A percentile compares a stretch with the other conserved stretches of the same genome.
Evolutionary conservation across 2,888 invertebrate species (phyloP).

Genomic region (Mellilla xanthometata): DNA sequence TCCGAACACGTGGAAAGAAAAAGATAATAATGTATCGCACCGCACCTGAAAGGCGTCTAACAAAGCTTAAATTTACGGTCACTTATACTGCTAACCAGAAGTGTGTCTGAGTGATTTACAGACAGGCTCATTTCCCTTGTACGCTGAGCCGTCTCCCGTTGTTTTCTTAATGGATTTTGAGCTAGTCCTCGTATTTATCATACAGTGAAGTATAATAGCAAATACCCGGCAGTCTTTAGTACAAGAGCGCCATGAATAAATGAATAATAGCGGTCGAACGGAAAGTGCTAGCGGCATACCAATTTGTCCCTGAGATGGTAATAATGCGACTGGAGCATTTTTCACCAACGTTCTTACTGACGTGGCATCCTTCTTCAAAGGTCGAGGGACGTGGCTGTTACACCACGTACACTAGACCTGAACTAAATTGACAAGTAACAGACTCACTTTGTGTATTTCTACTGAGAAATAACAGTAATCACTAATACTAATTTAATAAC

Average conservation of each 20-base stretch:
- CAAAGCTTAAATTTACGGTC: slow-evolving; percentile 22
- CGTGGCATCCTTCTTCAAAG: slow-evolving; percentile 59
- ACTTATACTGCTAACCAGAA: slow-evolving; percentile 11
- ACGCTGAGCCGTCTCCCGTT: slow-evolving; percentile 26
- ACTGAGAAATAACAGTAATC: no score
- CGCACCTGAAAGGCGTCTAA: slow-evolving; percentile 9
- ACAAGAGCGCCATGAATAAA: slow-evolving; percentile 73
- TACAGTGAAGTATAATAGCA: slow-evolving; percentile 45
- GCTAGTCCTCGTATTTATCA: slow-evolving; percentile 31
- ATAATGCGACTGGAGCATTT: slow-evolving; percentile 71
- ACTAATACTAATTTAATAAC: no score
- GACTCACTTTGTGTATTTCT: no score
- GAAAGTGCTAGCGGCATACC: slow-evolving; percentile 70
- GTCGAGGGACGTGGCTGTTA: slow-evolving; percentile 33
- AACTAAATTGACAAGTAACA: slow-evolving; percentile 3
- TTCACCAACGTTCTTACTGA: slow-evolving; percentile 58
- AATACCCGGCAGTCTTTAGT: slow-evolving; percentile 53
- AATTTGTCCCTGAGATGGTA: slow-evolving; percentile 71
- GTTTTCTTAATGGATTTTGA: slow-evolving; percentile 31
- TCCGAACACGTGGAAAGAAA: no score
- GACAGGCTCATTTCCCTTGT: slow-evolving; percentile 20
- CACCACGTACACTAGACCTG: slow-evolving; percentile 34
- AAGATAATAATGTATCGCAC: no score
- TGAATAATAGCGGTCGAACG: slow-evolving; percentile 73
- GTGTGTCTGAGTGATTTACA: slow-evolving; percentile 20